Conservation (phyloP, 2,113 vertebrate genomes). For the Egretta garzetta region DNA sequence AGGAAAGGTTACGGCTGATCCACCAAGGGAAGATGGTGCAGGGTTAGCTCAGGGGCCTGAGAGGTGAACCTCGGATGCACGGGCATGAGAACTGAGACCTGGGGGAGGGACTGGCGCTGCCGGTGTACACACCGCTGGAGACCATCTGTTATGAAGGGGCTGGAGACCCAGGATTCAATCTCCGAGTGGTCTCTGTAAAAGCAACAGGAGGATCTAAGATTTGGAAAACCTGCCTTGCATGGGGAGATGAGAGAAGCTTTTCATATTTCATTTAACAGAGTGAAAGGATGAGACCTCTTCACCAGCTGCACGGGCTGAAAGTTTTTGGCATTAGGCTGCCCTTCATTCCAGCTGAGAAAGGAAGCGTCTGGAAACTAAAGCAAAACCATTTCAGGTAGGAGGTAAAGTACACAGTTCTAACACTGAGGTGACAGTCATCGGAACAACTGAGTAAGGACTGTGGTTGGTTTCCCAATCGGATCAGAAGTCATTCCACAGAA, state of each 20-base stretch:
- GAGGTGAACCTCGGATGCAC: background rate
- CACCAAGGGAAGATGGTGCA: background rate
- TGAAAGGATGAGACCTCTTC: background rate
- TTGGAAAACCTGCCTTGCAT: background rate
- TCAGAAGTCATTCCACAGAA: background rate
- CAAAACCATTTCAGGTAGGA: background rate
- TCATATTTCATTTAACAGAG: background rate
- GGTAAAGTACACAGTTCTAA: background rate
- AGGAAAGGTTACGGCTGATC: background rate
- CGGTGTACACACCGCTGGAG: rapidly evolving
- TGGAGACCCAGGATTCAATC: background rate
- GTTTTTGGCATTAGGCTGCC: background rate
- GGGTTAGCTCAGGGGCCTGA: background rate
- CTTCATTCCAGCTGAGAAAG: background rate
- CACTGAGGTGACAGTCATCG: rapidly evolving
- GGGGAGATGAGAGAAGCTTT: background rate
- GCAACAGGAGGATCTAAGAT: background rate
- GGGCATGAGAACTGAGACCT: background rate
- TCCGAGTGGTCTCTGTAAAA: background rate
- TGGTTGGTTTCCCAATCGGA: background rate
- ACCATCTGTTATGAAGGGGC: background rate
- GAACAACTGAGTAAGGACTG: background rate
- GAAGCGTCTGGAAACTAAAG: background rate
- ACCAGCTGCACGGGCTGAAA: background rate
- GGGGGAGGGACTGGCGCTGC: background rate